Conservation (phyloP, 2,888 invertebrate genomes). For the Pachycephus smyrnensis region DNA sequence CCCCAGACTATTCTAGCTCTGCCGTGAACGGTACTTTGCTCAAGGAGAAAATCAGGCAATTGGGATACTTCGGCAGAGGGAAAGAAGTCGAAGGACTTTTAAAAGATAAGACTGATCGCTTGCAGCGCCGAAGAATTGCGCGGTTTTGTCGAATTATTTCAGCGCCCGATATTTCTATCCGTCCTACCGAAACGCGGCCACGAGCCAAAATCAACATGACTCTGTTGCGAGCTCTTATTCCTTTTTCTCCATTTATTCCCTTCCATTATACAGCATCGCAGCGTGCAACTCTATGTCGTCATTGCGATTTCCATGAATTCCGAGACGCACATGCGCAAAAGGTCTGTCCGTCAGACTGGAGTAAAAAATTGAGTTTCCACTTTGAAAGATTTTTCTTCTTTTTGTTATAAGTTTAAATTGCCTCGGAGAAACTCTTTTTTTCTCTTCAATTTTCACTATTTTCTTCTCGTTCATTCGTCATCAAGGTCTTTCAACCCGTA, state of each 20-base stretch:
- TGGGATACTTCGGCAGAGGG: neutral
- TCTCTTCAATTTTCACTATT: neutral
- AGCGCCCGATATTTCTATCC: slow-evolving; percentile 67
- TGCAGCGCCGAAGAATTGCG: slow-evolving; percentile 7
- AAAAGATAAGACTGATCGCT: neutral
- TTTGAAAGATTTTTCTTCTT: neutral
- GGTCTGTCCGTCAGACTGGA: neutral
- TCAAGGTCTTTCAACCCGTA: neutral
- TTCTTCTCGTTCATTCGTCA: neutral
- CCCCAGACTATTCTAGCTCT: neutral
- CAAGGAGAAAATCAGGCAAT: neutral
- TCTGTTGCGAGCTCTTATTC: neutral
- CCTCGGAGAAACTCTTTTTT: neutral
- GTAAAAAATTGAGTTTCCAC: neutral
- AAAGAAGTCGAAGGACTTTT: slow-evolving; percentile 15
- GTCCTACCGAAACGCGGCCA: slow-evolving; percentile 54
- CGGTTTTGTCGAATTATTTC: slow-evolving; percentile 61
- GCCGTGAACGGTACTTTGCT: neutral
- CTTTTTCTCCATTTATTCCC: slow-evolving; percentile 3
- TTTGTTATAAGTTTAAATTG: neutral
- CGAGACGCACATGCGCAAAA: neutral
- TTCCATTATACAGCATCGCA: neutral
- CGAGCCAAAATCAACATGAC: slow-evolving; percentile 62
- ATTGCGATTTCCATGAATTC: neutral
- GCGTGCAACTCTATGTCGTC: neutral